These are phyloP conservation scores for Octodon degus DNA, from an alignment of 2,113 vertebrate species.

Conservation along the genomic window DNA sequence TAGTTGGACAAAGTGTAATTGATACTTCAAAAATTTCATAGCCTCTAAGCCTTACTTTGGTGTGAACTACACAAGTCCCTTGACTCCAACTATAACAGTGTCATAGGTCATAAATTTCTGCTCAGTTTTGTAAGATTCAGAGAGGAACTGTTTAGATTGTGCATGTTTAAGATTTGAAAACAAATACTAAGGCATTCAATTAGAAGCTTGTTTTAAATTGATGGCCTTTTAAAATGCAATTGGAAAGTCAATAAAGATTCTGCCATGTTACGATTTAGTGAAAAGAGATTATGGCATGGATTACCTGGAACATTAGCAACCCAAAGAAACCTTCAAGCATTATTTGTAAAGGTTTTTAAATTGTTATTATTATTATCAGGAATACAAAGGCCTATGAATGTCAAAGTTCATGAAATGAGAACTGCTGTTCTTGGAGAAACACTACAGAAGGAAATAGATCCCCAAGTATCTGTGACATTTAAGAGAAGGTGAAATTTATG, in stretches of 20 bases:
- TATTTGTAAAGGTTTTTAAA: neutral
- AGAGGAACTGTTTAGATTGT: neutral
- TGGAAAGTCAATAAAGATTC: neutral
- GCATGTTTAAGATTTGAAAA: neutral
- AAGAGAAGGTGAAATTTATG: constrained; percentile 71
- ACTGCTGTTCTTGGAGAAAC: neutral
- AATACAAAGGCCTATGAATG: neutral
- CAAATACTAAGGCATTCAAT: neutral
- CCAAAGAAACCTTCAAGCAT: neutral
- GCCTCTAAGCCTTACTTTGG: neutral
- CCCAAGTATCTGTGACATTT: constrained; percentile 54
- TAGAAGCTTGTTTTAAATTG: neutral
- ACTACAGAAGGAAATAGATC: neutral
- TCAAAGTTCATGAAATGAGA: neutral
- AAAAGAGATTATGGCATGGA: neutral
- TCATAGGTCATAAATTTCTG: neutral
- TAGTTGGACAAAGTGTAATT: constrained; percentile 33
- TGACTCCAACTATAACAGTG: neutral
- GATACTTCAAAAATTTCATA: neutral
- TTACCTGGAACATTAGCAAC: neutral
- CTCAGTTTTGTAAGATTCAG: neutral
- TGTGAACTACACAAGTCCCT: neutral
- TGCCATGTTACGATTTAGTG: neutral
- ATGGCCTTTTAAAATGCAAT: neutral
- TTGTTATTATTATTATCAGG: neutral